Conservation (phyloP, 1,140 invertebrate species). For the Laupala kohalensis region DNA sequence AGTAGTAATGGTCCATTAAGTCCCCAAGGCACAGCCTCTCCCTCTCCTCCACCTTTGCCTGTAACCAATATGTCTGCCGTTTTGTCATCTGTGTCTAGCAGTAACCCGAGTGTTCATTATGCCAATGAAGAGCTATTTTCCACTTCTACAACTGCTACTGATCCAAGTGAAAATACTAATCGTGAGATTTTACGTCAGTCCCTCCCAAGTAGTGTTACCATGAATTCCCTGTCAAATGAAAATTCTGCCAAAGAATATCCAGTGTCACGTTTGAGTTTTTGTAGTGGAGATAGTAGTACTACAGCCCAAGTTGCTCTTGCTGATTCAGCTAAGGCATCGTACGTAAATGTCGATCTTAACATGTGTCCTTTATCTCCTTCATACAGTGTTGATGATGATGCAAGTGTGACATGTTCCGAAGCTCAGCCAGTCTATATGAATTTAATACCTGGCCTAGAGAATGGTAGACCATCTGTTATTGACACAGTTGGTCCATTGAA, state of each 20-base stretch:
- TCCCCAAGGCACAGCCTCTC: conserved; percentile 36
- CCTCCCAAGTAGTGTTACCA: not conserved
- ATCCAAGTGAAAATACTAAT: conserved; percentile 16
- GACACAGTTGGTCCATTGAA: not conserved
- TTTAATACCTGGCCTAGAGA: conserved; percentile 34
- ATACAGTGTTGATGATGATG: conserved; percentile 22
- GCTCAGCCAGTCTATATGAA: conserved; percentile 49
- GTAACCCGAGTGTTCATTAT: conserved; percentile 13
- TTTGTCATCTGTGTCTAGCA: not conserved
- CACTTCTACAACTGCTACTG: not conserved
- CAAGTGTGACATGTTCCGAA: conserved; percentile 31
- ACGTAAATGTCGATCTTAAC: conserved; percentile 28
- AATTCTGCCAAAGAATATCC: not conserved
- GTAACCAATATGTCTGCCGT: not conserved
- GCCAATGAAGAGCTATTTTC: conserved; percentile 15
- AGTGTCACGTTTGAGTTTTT: conserved; percentile 3
- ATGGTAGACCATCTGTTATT: conserved; percentile 10
- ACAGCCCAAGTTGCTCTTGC: not conserved
- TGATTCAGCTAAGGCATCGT: conserved; percentile 20
- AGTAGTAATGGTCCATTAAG: conserved; percentile 38
- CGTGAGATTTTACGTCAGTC: not conserved
- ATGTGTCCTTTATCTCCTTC: conserved; percentile 25
- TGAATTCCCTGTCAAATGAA: not conserved
- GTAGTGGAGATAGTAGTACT: not conserved
- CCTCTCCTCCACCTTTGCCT: conserved; percentile 27